These are phyloP conservation scores for Neodiprion fabricii DNA, from an alignment of 1,140 invertebrate genomes.

Conservation along the genomic window DNA sequence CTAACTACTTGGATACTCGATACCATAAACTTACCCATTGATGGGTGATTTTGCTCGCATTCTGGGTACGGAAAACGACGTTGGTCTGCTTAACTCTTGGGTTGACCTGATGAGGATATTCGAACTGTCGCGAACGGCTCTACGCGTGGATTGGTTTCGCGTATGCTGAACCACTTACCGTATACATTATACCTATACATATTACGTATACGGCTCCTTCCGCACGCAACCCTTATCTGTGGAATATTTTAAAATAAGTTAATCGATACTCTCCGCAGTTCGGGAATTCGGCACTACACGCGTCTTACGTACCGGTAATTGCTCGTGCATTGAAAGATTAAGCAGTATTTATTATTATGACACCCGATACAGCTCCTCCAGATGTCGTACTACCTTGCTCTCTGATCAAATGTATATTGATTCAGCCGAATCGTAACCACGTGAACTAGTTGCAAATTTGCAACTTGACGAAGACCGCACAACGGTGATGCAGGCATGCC, in stretches of 20 bases:
- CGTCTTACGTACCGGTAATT: not conserved
- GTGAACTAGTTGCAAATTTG: too few species aligned
- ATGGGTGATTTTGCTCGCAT: too few species aligned
- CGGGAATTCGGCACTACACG: not conserved
- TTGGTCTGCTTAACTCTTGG: too few species aligned
- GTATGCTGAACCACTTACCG: not conserved
- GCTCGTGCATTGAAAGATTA: not conserved
- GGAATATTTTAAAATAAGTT: not conserved
- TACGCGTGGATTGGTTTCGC: not conserved
- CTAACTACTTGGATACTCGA: too few species aligned
- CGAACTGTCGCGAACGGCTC: not conserved
- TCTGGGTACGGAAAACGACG: too few species aligned
- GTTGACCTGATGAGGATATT: not conserved
- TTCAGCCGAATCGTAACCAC: too few species aligned
- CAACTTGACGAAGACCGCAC: too few species aligned
- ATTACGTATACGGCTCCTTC: too few species aligned
- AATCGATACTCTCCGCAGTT: not conserved
- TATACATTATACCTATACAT: too few species aligned
- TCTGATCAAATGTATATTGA: too few species aligned
- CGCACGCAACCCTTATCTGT: not conserved
- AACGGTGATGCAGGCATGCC: too few species aligned
- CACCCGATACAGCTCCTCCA: not conserved
- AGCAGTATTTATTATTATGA: not conserved
- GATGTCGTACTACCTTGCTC: not conserved
- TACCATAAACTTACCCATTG: too few species aligned